These are phyloP conservation scores for Holothuria leucospilota DNA, from an alignment of 53 echinoderm and acorn worm genomes.

Conservation along the genomic window DNA sequence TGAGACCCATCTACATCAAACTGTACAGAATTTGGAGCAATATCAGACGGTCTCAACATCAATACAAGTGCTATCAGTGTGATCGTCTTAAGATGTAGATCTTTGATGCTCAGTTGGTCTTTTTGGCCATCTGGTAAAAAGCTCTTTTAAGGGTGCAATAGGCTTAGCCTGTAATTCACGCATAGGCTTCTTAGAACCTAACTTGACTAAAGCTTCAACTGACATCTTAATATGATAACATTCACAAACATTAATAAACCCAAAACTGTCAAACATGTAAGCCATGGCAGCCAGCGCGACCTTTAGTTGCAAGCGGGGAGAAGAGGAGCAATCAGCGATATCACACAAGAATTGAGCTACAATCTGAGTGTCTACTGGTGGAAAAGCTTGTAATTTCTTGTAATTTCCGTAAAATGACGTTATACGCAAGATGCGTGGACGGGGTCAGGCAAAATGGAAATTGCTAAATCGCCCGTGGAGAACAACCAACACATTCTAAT, in stretches of 20 bases:
- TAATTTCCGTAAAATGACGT: background rate
- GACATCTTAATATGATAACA: constrained; percentile 3
- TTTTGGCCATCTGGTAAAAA: background rate
- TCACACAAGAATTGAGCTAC: constrained; percentile 2
- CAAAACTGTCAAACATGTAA: background rate
- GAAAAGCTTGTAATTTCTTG: background rate
- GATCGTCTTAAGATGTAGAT: constrained; percentile 27
- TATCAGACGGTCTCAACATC: constrained; percentile 43
- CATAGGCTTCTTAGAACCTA: background rate
- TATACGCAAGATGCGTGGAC: background rate
- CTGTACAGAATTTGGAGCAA: constrained; percentile 31
- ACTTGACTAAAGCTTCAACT: background rate
- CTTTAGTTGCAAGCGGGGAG: background rate
- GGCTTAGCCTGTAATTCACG: constrained; percentile 43
- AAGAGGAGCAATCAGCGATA: background rate
- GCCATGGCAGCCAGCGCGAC: background rate
- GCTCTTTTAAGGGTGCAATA: constrained; percentile 11
- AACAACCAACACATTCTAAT: background rate
- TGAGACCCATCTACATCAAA: background rate
- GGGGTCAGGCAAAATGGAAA: background rate
- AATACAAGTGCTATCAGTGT: constrained; percentile 26
- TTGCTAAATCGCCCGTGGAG: no score
- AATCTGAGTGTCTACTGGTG: background rate
- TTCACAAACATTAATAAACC: background rate
- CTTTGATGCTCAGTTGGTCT: constrained; percentile 16